phyloP scores from a whole-genome alignment of 2,888 invertebrate genomes.

The Clusia tigrina region DNA sequence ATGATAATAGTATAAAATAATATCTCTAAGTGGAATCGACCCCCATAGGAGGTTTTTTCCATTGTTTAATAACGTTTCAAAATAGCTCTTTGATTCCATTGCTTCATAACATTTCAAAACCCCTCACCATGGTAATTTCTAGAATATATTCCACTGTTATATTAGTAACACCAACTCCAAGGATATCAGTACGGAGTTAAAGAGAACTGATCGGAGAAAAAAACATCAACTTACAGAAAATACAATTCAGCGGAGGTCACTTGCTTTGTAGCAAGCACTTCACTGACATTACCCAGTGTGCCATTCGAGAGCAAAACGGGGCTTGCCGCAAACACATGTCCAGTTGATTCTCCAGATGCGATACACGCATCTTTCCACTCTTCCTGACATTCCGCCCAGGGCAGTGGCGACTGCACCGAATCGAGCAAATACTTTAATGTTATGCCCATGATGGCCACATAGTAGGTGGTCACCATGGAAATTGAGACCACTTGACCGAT shows the following conservation, averaged over 20 bases:
- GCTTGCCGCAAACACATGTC: background rate
- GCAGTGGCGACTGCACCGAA: slow-evolving; percentile 70
- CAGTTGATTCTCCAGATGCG: slow-evolving; percentile 49
- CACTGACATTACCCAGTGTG: slow-evolving; percentile 25
- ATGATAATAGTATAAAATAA: no score
- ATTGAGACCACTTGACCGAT: slow-evolving; percentile 69
- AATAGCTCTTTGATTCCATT: no score
- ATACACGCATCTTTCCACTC: slow-evolving; percentile 67
- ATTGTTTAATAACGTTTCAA: no score
- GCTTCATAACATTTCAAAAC: no score
- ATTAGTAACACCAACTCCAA: no score
- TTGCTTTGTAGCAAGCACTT: slow-evolving; percentile 24
- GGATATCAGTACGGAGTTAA: no score
- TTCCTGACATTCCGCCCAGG: slow-evolving; percentile 70
- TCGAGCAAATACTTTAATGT: slow-evolving; percentile 71
- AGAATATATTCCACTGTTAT: no score
- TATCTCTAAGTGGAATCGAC: no score
- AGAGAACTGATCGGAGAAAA: no score
- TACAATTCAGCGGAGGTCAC: slow-evolving; percentile 63
- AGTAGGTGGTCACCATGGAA: slow-evolving; percentile 71
- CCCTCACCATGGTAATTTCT: no score
- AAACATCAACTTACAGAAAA: slow-evolving; percentile 65
- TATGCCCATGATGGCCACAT: slow-evolving; percentile 73
- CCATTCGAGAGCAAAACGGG: background rate
- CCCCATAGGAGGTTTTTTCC: no score